Evolutionary conservation across 2,113 vertebrate species (phyloP).

Genomic region (Triplophysa rosa): DNA sequence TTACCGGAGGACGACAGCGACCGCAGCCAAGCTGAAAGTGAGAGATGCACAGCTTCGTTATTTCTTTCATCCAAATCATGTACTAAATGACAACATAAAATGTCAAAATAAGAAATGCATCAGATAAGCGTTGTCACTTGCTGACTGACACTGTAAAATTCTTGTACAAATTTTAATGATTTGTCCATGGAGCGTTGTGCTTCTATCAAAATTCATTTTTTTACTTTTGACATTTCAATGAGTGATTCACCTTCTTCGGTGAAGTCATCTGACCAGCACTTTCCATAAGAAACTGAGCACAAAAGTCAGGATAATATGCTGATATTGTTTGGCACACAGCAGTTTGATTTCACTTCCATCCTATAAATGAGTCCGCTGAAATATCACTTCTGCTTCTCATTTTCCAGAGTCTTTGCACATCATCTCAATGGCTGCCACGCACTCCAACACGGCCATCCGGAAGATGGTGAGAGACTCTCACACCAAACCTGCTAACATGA

Average conservation of each 20-base stretch:
- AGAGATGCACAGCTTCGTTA: conserved; percentile 47
- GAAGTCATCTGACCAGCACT: no score
- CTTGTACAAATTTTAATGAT: no score
- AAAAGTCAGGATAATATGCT: not conserved
- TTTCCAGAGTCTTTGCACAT: conserved; percentile 85
- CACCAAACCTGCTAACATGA: not conserved
- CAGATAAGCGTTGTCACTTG: no score
- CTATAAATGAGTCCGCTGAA: not conserved
- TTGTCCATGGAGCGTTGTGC: no score
- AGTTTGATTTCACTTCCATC: conserved; percentile 42
- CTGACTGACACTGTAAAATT: no score
- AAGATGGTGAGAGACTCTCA: conserved; percentile 80
- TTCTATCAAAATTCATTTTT: no score
- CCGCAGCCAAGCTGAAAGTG: conserved; percentile 76
- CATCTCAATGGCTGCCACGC: conserved; percentile 91
- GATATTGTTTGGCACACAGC: not conserved
- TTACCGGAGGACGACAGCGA: conserved; percentile 76
- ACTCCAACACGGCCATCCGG: conserved; percentile 90
- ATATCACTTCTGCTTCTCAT: conserved; percentile 23
- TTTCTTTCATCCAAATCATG: not conserved
- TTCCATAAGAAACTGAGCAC: not conserved
- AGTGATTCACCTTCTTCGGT: no score
- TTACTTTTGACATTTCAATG: no score
- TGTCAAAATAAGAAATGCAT: no score
- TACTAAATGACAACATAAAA: no score